Conservation (phyloP, 2,888 invertebrate species). For the Neoaliturus tenellus region DNA sequence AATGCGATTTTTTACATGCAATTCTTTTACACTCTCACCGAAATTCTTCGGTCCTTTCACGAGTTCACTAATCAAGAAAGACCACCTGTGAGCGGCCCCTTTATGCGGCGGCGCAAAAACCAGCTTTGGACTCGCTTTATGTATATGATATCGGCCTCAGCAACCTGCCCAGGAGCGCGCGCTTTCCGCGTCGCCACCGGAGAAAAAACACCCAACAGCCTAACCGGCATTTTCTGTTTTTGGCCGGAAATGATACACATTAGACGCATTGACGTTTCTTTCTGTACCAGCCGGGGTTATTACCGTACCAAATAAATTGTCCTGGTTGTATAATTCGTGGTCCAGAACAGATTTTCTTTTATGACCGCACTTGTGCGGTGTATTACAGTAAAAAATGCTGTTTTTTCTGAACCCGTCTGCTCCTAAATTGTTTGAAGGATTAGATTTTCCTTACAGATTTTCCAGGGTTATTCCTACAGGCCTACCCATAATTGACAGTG, state of each 20-base stretch:
- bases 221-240: slow-evolving; percentile 8
- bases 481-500: no score
- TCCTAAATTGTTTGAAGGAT: no score
- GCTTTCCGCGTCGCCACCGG: background rate
- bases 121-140: background rate
- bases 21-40: no score
- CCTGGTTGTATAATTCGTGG: background rate
- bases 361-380: background rate
- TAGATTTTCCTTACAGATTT: no score
- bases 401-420: background rate
- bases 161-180: background rate
- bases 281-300: background rate
- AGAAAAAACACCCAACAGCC: slow-evolving; percentile 7
- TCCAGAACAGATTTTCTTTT: background rate
- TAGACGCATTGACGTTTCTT: slow-evolving; percentile 10
- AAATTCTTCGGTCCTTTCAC: no score
- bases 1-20: no score
- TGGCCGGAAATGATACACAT: slow-evolving; percentile 17
- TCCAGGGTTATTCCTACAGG: no score
- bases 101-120: background rate
- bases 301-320: slow-evolving; percentile 3
- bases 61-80: background rate
- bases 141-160: background rate
- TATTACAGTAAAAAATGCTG: background rate
- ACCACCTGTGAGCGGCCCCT: background rate